These are phyloP conservation scores for Leucopsar rothschildi DNA, from an alignment of 2,113 vertebrate genomes.

Conservation along the genomic window DNA sequence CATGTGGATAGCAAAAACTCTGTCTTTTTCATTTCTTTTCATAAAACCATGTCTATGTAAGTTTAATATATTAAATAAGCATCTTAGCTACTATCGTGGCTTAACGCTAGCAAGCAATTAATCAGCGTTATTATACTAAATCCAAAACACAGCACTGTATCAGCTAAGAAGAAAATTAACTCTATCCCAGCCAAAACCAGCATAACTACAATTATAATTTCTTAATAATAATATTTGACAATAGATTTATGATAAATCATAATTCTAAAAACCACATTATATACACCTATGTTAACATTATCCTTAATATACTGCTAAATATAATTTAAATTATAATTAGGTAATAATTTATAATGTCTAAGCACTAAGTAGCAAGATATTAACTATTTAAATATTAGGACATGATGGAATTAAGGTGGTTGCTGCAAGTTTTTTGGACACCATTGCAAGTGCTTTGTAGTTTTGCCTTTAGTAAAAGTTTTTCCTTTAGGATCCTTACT, in stretches of 20 bases:
- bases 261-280: background rate
- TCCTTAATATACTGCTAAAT: background rate
- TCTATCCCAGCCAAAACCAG: background rate
- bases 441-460: background rate
- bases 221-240: background rate
- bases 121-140: background rate
- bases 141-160: background rate
- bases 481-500: background rate
- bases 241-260: background rate
- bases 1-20: background rate
- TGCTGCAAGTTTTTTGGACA: background rate
- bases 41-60: background rate
- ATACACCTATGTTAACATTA: background rate
- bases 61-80: background rate
- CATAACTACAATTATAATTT: background rate
- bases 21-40: background rate
- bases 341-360: background rate
- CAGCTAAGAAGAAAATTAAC: background rate
- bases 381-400: background rate
- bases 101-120: background rate
- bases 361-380: background rate
- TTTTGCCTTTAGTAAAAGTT: background rate
- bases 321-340: background rate
- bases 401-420: background rate
- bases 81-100: background rate